Evolutionary conservation across 2,888 invertebrate species (phyloP), one percentile per base, ranked within the genome.

Genomic region (Phalera bucephala): DNA sequence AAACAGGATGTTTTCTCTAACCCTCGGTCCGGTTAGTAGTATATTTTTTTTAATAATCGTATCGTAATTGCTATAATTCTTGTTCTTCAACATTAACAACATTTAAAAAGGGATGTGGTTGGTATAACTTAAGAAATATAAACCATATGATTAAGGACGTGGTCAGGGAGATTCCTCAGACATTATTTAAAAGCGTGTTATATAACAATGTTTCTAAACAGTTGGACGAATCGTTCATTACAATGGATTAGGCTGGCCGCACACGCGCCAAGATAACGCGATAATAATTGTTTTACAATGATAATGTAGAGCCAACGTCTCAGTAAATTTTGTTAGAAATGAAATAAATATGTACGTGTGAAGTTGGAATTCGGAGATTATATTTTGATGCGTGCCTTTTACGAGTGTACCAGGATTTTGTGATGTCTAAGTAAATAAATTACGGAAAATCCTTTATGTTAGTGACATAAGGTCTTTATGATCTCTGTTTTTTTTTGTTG

Each of bases 181-280:
- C n/a, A n/a, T n/a, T n/a, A n/a, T n/a, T n/a, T n/a, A n/a, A n/a
- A n/a, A n/a, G n/a, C n/a, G 12, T 12, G 12, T 12, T 12, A 5
- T 8, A 12, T 25, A 25, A 12, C 25, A 25, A 12, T 25, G 25
- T 12, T 25, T 12, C n/a, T n/a, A n/a, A n/a, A n/a, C n/a, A n/a
- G n/a, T n/a, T n/a, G n/a, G n/a, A n/a, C n/a, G n/a, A n/a, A n/a
- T n/a, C n/a, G n/a, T n/a, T n/a, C n/a, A n/a, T n/a, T n/a, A n/a
- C n/a, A n/a, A 40, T 39, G 65, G 72, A 69, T 76, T 72, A 77
- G 40, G 51, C 43, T 38, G 71, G 57, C 74, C 78, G 72, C 79
- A 77, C 76, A 63, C 70, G 52, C 45, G 48, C 36, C 33, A 27
- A 49, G 77, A 76, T 76, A 76, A 71, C 48, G 33, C 32, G 27